A percentile compares a stretch with the other conserved stretches of the same genome.
These are phyloP conservation scores for Hyaena hyaena DNA, from an alignment of 2,113 vertebrate genomes.

Conservation along the genomic window DNA sequence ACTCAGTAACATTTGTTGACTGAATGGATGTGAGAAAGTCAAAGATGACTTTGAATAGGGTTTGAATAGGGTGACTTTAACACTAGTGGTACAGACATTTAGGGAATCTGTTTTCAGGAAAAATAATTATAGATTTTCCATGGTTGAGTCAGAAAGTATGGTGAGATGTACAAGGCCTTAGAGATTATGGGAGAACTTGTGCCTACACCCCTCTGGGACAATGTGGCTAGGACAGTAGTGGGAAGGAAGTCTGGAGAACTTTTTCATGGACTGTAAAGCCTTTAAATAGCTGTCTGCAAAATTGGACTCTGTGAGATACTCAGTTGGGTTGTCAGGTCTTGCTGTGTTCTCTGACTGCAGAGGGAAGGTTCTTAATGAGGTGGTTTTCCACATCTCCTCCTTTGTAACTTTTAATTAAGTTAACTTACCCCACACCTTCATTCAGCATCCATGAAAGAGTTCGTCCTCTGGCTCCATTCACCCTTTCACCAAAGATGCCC, in stretches of 20 bases:
- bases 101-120: background rate
- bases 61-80: background rate
- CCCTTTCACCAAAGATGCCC: background rate
- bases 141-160: background rate
- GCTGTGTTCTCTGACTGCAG: background rate
- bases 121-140: slow-evolving; percentile 15
- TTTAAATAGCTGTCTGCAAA: background rate
- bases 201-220: background rate
- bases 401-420: background rate
- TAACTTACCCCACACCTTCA: background rate
- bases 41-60: background rate
- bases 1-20: background rate
- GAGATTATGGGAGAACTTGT: background rate
- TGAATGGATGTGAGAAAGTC: background rate
- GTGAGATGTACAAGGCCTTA: background rate
- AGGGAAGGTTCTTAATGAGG: background rate
- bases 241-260: slow-evolving; percentile 2
- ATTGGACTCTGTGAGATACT: background rate
- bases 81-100: background rate
- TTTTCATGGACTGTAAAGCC: background rate
- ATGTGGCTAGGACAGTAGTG: background rate
- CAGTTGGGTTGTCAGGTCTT: background rate
- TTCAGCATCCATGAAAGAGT: background rate
- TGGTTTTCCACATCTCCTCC: background rate
- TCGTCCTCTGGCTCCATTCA: background rate